Evolutionary conservation across 2,113 vertebrate species (phyloP).

Genomic region (Ammodytes dubius): DNA sequence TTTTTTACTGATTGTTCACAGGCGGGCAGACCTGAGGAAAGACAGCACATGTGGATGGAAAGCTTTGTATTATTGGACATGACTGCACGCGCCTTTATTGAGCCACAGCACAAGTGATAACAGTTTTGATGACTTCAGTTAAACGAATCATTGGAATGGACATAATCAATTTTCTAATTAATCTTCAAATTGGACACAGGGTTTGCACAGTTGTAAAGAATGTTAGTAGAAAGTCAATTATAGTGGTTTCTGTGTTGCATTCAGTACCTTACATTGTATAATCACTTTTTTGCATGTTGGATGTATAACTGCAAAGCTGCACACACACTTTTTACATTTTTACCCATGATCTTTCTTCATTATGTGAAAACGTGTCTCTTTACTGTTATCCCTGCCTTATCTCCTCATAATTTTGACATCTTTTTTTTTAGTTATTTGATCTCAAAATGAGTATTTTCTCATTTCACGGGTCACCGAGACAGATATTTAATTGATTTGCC

Average conservation of each 20-base stretch:
- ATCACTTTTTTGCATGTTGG: slow-evolving; percentile 11
- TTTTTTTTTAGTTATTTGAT: slow-evolving; percentile 24
- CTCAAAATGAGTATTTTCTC: slow-evolving; percentile 48
- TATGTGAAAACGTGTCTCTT: not conserved
- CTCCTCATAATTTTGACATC: not conserved
- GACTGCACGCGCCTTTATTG: slow-evolving; percentile 37
- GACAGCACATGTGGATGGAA: slow-evolving; percentile 30
- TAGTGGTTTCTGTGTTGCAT: not conserved
- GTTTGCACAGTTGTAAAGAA: slow-evolving; percentile 1
- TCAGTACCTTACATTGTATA: not conserved
- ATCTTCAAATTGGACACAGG: slow-evolving; percentile 45
- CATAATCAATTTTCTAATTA: slow-evolving; percentile 57
- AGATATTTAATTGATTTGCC: slow-evolving; percentile 33
- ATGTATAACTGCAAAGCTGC: not conserved
- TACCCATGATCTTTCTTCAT: not conserved
- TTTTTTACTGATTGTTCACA: slow-evolving; percentile 71
- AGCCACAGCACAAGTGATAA: slow-evolving; percentile 58
- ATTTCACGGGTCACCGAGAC: slow-evolving; percentile 70
- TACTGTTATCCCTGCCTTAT: not conserved
- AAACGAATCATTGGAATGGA: slow-evolving; percentile 49
- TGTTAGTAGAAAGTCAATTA: slow-evolving; percentile 37
- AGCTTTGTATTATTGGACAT: slow-evolving; percentile 63
- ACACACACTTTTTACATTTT: not conserved
- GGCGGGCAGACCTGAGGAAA: slow-evolving; percentile 35
- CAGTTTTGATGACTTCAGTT: slow-evolving; percentile 61